Base-by-base conservation (phyloP, 2,797 vertebrate species). In the Otolemur crassicaudatus region DNA sequence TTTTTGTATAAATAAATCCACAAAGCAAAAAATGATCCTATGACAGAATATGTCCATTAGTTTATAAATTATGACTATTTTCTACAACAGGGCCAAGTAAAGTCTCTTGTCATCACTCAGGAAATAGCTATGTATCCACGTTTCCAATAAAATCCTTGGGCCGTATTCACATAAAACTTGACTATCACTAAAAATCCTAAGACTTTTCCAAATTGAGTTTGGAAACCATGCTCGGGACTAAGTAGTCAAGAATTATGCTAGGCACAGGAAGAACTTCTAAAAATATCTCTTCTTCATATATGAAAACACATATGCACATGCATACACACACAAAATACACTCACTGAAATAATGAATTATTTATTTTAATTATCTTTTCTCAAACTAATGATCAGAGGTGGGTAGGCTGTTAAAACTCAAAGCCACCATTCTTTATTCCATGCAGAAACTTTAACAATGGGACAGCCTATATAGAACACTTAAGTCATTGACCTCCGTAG, bases 221-320 rank as follows among this genome's bases (percentile, higher is more conserved):
- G 65, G n/a, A 84, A 72, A 90, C 37, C 34, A 73, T 69, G n/a
- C 65, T 70, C 91, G 14, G 27, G 25, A 93, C 40, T 60, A 80
- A 65, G 60, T 27, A 91, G 79, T 75, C 77, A 96, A 96, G 76
- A 82, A 69, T 56, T 89, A 77, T 23, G 27, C 84, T 63, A 82
- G 61, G 60, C 43, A 80, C 53, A 79, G 7, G 73, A 60, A 29
- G 88, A 94, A 82, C 40, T 58, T 83, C 65, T 29, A 67, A 73
- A 96, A 95, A 70, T 70, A 46, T 56, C 23, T 75, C 63, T 75
- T 58, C 16, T 72, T 88, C 27, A 27, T 86, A 61, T 27, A 70
- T 46, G 63, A 70, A 94, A 95, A 61, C 56, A 91, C 5, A 9
- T 34, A 40, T 27, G 34, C 27, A 53, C 4, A 3, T 20, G 34